A percentile compares a stretch with the other conserved stretches of the same genome.
phyloP scores from a whole-genome alignment of 1,140 invertebrate genomes.

The Glossosoma conforme region DNA sequence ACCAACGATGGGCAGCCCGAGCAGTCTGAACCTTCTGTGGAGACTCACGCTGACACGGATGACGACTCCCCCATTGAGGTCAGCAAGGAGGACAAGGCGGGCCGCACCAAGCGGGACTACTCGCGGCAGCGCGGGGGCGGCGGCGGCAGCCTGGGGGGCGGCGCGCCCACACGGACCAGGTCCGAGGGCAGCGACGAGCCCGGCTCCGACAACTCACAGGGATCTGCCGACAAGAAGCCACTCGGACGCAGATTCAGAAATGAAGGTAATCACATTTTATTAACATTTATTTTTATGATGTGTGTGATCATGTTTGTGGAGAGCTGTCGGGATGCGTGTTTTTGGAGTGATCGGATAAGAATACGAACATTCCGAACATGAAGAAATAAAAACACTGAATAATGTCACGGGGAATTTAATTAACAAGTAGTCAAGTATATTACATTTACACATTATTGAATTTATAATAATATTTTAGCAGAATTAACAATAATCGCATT shows the following conservation, averaged over 20 bases:
- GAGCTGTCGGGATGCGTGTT: too few relatives aligned
- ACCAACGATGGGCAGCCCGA: background rate
- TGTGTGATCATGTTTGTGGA: too few relatives aligned
- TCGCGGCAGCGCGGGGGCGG: constrained; percentile 42
- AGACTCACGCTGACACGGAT: constrained; percentile 49
- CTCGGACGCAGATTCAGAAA: constrained; percentile 28
- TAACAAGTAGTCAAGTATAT: too few relatives aligned
- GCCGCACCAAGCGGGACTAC: constrained; percentile 41
- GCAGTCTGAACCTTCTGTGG: constrained; percentile 17
- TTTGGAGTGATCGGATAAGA: too few relatives aligned
- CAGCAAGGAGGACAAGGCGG: constrained; percentile 43
- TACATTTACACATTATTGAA: too few relatives aligned
- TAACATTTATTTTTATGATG: background rate
- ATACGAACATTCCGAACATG: too few relatives aligned
- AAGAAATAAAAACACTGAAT: too few relatives aligned
- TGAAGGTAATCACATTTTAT: constrained; percentile 21
- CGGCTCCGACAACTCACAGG: constrained; percentile 34
- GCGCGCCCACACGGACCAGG: constrained; percentile 32
- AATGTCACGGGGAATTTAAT: too few relatives aligned
- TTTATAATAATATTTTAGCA: too few relatives aligned
- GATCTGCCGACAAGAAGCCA: constrained; percentile 34
- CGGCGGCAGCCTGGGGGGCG: constrained; percentile 40
- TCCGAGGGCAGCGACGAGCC: constrained; percentile 38
- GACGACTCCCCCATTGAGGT: constrained; percentile 58
- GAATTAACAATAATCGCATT: too few relatives aligned